Percentiles rank a stretch among this genome's conserved stretches.
Evolutionary conservation across 2,888 invertebrate genomes (phyloP).

Genomic region (Orchesellides sinensis): DNA sequence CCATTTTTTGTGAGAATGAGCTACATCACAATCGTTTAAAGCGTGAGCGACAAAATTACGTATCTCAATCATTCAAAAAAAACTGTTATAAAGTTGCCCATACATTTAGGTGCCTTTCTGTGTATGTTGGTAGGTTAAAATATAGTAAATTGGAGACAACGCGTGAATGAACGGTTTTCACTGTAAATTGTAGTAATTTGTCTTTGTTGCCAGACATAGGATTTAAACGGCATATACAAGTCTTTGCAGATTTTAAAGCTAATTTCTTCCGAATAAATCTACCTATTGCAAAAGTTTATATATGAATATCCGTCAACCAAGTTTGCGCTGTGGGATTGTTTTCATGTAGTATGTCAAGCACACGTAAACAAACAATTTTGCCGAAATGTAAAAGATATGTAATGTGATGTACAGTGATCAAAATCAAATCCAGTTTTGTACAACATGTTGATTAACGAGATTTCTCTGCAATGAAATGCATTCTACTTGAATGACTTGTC

Average conservation of each 20-base stretch:
- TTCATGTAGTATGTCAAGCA: too few species aligned
- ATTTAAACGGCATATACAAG: not conserved
- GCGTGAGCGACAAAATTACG: not conserved
- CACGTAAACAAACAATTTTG: too few species aligned
- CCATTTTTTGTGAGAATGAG: not conserved
- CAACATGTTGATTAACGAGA: too few species aligned
- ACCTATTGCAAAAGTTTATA: not conserved
- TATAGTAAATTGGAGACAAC: conserved; percentile 31
- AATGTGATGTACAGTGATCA: too few species aligned
- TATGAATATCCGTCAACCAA: not conserved
- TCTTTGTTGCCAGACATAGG: conserved; percentile 12
- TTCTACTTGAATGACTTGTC: conserved; percentile 16
- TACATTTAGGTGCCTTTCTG: not conserved
- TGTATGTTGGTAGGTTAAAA: not conserved
- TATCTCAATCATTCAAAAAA: not conserved
- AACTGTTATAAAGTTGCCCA: not conserved
- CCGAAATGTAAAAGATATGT: too few species aligned
- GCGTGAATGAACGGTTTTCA: conserved; percentile 33
- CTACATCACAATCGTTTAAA: too few species aligned
- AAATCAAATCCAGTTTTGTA: too few species aligned
- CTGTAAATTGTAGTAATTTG: conserved; percentile 27
- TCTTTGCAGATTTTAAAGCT: not conserved
- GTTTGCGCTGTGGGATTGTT: not conserved
- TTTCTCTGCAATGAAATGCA: conserved; percentile 30
- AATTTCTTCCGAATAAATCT: not conserved